These are phyloP conservation scores for Cladopsammia gracilis DNA, from an alignment of 64 coral and sea anemone species.

Conservation along the genomic window DNA sequence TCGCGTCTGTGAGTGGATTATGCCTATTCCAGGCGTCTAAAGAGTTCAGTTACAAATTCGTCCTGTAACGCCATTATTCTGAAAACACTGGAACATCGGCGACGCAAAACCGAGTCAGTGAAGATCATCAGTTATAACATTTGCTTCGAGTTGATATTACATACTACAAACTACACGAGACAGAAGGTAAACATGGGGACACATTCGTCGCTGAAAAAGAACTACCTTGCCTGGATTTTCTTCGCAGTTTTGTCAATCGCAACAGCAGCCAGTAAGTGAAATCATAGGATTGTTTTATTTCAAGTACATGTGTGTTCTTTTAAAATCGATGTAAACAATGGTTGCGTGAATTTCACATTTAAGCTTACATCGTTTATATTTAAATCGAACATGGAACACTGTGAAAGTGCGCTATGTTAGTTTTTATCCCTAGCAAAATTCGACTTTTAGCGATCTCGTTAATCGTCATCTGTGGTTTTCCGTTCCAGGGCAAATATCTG, in stretches of 20 bases:
- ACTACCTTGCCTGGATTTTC: conserved; percentile 3
- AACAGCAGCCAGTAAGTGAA: conserved; percentile 8
- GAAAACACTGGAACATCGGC: background rate
- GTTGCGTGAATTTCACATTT: background rate
- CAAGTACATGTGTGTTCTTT: background rate
- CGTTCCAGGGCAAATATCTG: background rate
- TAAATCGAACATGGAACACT: background rate
- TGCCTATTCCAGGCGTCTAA: background rate
- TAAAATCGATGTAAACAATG: background rate
- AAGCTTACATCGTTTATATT: background rate
- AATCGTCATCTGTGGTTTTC: background rate
- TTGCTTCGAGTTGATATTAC: background rate
- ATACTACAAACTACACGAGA: background rate
- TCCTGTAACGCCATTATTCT: background rate
- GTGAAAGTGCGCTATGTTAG: background rate
- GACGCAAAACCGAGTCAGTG: background rate
- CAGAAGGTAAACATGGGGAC: background rate
- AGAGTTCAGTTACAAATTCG: background rate
- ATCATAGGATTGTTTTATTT: background rate
- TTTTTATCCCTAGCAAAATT: background rate
- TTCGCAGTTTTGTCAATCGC: background rate
- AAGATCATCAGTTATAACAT: background rate
- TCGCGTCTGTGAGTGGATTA: background rate
- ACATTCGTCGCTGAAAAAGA: background rate
- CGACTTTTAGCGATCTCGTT: background rate